Conservation (phyloP, 2,888 invertebrate genomes). For the Tiliacea aurago region DNA sequence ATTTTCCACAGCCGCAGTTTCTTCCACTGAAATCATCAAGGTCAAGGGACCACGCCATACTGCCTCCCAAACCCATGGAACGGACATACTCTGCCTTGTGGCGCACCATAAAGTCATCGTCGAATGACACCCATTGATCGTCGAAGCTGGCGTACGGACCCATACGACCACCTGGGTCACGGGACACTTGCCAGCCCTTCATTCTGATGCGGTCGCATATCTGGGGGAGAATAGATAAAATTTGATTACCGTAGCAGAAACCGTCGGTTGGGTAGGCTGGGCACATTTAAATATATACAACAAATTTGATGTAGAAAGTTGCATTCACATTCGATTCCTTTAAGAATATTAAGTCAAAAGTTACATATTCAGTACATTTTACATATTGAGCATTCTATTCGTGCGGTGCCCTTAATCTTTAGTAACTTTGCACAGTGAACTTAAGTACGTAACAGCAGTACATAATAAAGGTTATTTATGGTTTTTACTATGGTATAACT, state of each 20-base stretch:
- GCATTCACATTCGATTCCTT: neutral
- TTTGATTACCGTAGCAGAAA: neutral
- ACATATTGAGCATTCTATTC: neutral
- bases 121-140: conserved; percentile 98
- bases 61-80: conserved; percentile 95
- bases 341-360: neutral
- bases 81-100: conserved; percentile 96
- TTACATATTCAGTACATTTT: neutral
- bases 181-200: conserved; percentile 94
- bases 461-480: neutral
- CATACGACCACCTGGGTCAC: conserved; percentile 95
- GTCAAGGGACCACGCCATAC: conserved; percentile 97
- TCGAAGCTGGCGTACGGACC: conserved; percentile 96
- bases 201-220: conserved; percentile 95
- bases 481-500: conserved; percentile 20
- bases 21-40: conserved; percentile 95
- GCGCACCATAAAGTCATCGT: conserved; percentile 95
- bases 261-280: neutral
- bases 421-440: neutral
- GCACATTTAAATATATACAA: neutral
- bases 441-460: neutral
- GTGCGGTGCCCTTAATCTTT: neutral
- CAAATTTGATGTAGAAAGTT: neutral
- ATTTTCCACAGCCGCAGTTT: conserved; percentile 95
- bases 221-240: conserved; percentile 78